Base-by-base conservation (phyloP, 2,888 invertebrate species). In the Nomada ruficornis region DNA sequence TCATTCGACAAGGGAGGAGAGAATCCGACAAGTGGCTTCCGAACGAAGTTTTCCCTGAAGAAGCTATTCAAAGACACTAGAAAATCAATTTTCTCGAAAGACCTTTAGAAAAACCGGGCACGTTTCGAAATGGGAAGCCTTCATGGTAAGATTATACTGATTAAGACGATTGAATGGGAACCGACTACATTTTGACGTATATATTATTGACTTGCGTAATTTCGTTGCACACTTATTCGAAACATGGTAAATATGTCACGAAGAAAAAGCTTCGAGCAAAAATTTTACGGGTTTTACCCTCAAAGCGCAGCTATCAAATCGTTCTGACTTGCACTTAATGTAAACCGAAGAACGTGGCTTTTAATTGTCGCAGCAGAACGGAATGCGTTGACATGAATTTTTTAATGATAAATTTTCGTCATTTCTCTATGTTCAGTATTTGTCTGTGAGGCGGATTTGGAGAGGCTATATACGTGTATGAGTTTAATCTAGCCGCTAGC, bases 1-100 rank as follows among this genome's bases (percentile, higher is more conserved):
- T 47, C 47, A 2, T 15, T 47, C 47, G 47, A 47, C 15, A 29
- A 60, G 59, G 71, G 71, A 64, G 63, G 78, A 80, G 77, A 75
- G 85, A 86, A 86, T 86, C 85, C 83, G 80, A 86, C 80, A 86
- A 86, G 86, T 82, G 86, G 86, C 85, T 86, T 84, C 77, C 80
- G 73, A 52, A 69, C 68, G 70, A 84, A 82, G 68, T 74, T 78
- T 76, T 29, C 15, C 64, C 82, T 57, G 71, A 79, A 70, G 63
- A 72, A 80, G 54, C 75, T 71, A 74, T 77, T 77, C 62, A 54
- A 71, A 73, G 73, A 77, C 67, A 62, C 71, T 78, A 64, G 65
- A 79, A 67, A 79, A 86, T 84, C 81, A 86, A 64, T 85, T 80
- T 67, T 67, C 42, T 77, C 52, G 67, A 76, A 64, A 79, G 64